These are phyloP conservation scores for Pollenia angustigena DNA, from an alignment of 2,888 invertebrate species.

Conservation along the genomic window DNA sequence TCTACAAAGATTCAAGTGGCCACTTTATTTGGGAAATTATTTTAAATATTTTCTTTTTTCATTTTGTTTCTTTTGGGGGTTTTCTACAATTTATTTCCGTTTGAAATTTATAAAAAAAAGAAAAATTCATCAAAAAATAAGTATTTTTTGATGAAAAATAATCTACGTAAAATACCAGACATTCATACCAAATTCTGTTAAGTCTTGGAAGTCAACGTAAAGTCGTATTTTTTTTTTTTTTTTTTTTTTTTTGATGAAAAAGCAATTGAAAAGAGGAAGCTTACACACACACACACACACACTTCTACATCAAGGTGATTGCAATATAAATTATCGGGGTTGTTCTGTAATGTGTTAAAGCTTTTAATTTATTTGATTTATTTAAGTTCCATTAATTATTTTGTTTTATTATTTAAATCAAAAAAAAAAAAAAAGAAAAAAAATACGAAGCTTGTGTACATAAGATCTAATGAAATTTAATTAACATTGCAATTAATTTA, in stretches of 20 bases:
- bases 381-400: slow-evolving; percentile 14
- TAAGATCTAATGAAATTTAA: slow-evolving; percentile 36
- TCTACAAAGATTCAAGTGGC: slow-evolving; percentile 50
- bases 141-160: slow-evolving; percentile 8
- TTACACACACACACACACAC: background rate
- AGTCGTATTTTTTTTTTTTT: background rate
- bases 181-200: slow-evolving; percentile 13
- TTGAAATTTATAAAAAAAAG: slow-evolving; percentile 20
- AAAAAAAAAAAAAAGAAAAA: background rate
- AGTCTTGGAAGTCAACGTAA: slow-evolving; percentile 15
- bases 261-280: background rate
- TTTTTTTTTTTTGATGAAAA: background rate
- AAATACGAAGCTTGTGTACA: slow-evolving; percentile 5
- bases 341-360: slow-evolving; percentile 40
- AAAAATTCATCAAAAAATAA: slow-evolving; percentile 18
- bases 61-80: background rate
- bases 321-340: slow-evolving; percentile 23
- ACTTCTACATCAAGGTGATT: slow-evolving; percentile 11
- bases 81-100: slow-evolving; percentile 46
- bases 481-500: slow-evolving; percentile 39
- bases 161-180: slow-evolving; percentile 41
- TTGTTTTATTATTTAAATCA: background rate
- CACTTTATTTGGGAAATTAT: slow-evolving; percentile 65
- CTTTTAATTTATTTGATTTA: slow-evolving; percentile 62
- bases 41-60: slow-evolving; percentile 52